Evolutionary conservation across 2,113 vertebrate species (phyloP), one percentile per base, ranked within the genome.

Genomic region (Gobiocypris rarus): DNA sequence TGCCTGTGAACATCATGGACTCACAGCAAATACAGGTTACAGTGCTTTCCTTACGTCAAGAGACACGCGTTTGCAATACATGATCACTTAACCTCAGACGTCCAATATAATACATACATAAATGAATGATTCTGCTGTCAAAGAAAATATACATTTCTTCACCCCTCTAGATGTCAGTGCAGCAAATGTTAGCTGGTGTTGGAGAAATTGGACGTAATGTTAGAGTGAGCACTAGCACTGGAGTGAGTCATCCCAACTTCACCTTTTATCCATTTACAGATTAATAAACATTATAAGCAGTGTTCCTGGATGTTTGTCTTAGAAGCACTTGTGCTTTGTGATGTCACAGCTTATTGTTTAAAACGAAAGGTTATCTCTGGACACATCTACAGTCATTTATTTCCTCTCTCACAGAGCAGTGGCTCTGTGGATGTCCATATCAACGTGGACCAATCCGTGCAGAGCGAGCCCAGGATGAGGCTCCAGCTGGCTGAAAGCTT

Each of bases 401-500:
- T n/a, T 34, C 45, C 50, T 59, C 0, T 89, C 0, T 89, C 87
- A 52, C 87, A 95, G 95, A 94, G 89, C 88, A 95, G 95, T 41
- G 96, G 96, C 56, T 95, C 96, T 26, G 94, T 97, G 89, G 96
- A 97, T 78, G 95, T 97, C 85, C 96, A 96, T 92, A 96, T 97
- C 73, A 96, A 97, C 88, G 93, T 98, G 96, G 96, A 97, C 88
- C 94, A 94, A 63, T 91, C 93, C 2, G 88, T 94, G 41, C 92
- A 97, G 93, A 97, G 97, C 15, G 97, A 97, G 86, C 96, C 97
- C 0, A 92, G 97, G n/a, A 93, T 97, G 41, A 93, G 97, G 81
- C 94, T 98, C 58, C 93, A 97, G 54, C 89, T 97, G 91, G 96
- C 96, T 4, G 96, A 97, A 89, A 96, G 96, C 83, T 93, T 98